These are phyloP conservation scores for Drosophila rubida DNA, from an alignment of 2,888 invertebrate species.

Conservation along the genomic window DNA sequence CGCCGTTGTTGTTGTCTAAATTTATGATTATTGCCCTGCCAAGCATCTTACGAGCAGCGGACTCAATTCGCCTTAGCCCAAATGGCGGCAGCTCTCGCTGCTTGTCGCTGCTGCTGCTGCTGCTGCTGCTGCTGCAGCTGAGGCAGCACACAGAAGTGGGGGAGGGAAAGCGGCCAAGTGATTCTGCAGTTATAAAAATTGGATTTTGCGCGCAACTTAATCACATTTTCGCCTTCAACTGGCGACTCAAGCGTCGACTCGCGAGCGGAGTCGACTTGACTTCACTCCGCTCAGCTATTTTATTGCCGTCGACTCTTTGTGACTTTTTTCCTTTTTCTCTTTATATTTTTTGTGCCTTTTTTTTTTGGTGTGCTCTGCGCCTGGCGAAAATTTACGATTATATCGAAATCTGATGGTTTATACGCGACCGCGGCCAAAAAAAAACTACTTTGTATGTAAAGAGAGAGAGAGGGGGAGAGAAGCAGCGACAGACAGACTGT, in stretches of 20 bases:
- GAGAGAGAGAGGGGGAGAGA: not conserved
- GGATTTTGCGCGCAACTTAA: conserved; percentile 80
- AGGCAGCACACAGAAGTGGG: conserved; percentile 55
- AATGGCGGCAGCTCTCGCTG: conserved; percentile 45
- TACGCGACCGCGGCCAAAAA: conserved; percentile 64
- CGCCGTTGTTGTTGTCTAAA: conserved; percentile 74
- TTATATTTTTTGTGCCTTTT: not conserved
- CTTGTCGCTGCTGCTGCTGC: conserved; percentile 11
- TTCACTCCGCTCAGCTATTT: conserved; percentile 69
- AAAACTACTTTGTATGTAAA: conserved; percentile 71
- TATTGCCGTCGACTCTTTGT: conserved; percentile 76
- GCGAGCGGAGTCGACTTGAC: conserved; percentile 48
- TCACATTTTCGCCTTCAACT: conserved; percentile 80
- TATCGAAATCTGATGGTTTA: conserved; percentile 81
- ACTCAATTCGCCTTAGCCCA: conserved; percentile 79
- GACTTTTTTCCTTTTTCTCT: conserved; percentile 71
- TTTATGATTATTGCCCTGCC: conserved; percentile 80
- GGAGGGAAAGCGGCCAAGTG: conserved; percentile 69
- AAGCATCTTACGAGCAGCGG: conserved; percentile 77
- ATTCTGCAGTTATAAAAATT: conserved; percentile 80
- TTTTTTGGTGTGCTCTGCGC: conserved; percentile 55
- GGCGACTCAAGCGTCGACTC: conserved; percentile 61
- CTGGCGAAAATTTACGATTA: conserved; percentile 80
- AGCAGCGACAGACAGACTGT: conserved; percentile 1
- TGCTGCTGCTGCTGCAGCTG: conserved; percentile 25